Conservation (phyloP, 2,113 vertebrate species). For the Pelusios castaneus region DNA sequence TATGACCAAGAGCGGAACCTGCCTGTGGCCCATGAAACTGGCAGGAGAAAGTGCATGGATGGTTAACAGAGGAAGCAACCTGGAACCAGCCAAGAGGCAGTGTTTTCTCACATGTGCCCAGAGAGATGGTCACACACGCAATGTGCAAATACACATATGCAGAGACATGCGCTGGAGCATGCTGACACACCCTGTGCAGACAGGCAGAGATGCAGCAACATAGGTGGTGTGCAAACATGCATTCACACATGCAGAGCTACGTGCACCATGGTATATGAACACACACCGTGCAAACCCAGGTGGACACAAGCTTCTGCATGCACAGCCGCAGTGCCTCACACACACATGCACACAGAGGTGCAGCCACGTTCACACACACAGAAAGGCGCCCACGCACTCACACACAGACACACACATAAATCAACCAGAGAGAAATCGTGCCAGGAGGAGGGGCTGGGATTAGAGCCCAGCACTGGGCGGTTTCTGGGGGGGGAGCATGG, state of each 20-base stretch:
- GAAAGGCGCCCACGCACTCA: neutral
- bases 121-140: neutral
- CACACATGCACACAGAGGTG: neutral
- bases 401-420: neutral
- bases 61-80: neutral
- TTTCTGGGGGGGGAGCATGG: neutral
- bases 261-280: neutral
- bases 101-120: neutral
- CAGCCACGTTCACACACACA: neutral
- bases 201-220: neutral
- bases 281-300: neutral
- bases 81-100: neutral
- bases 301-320: neutral
- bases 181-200: neutral
- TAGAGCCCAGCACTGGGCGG: neutral
- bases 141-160: neutral
- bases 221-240: neutral
- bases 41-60: neutral
- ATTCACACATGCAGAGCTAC: neutral
- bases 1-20: neutral
- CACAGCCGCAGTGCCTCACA: neutral
- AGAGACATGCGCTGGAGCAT: neutral
- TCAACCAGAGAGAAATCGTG: neutral
- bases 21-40: neutral
- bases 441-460: neutral